These are phyloP conservation scores for Grantiella picta DNA, from an alignment of 2,113 vertebrate species.

Conservation along the genomic window DNA sequence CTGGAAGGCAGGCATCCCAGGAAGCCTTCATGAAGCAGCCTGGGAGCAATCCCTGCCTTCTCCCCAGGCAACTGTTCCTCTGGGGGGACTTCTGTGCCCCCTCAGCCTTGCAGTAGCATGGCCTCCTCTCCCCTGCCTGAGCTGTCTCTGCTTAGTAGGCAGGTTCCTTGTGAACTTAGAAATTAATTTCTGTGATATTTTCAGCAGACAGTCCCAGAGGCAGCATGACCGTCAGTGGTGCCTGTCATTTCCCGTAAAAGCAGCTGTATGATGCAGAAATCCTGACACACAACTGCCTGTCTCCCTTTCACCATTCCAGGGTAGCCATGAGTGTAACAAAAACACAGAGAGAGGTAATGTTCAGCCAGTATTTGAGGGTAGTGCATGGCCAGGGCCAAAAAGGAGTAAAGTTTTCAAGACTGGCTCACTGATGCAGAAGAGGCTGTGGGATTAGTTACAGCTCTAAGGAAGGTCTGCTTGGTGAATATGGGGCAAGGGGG, in stretches of 20 bases:
- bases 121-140: background rate
- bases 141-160: background rate
- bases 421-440: background rate
- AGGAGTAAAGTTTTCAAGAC: background rate
- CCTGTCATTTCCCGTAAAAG: background rate
- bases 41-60: background rate
- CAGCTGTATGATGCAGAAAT: background rate
- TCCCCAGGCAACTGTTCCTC: background rate
- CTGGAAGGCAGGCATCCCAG: background rate
- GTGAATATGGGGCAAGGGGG: background rate
- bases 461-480: background rate
- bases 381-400: background rate
- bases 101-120: background rate
- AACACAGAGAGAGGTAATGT: background rate
- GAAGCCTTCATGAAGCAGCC: background rate
- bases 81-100: accelerated
- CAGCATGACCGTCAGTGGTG: background rate
- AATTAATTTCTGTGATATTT: background rate
- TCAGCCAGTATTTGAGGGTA: background rate
- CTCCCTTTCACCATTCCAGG: background rate
- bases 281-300: accelerated
- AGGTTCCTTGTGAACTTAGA: background rate
- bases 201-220: background rate
- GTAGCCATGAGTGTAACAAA: background rate
- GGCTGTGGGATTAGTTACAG: background rate